These are phyloP conservation scores for Pocillopora grandis DNA, from an alignment of 92 coral and sea anemone genomes.

Conservation along the genomic window DNA sequence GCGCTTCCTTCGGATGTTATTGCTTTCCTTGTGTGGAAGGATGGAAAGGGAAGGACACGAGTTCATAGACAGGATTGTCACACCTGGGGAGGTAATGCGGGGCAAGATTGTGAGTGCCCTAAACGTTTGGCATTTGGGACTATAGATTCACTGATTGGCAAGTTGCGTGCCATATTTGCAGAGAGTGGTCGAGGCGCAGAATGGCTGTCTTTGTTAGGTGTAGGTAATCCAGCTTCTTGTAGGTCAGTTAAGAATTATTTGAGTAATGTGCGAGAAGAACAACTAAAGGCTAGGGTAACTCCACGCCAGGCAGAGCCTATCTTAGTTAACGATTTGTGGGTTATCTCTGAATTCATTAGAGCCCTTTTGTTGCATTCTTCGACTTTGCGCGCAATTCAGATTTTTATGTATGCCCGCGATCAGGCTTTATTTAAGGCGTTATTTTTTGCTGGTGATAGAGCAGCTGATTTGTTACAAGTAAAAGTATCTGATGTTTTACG, in stretches of 20 bases:
- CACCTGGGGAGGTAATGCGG: not conserved
- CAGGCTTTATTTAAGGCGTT: slow-evolving; percentile 29
- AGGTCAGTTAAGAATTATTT: slow-evolving; percentile 15
- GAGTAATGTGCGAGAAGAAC: slow-evolving; percentile 24
- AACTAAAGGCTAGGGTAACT: slow-evolving; percentile 21
- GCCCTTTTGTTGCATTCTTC: not conserved
- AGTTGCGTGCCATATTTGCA: slow-evolving; percentile 12
- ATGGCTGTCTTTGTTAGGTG: slow-evolving; percentile 1
- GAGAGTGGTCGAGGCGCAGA: slow-evolving; percentile 26
- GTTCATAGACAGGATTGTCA: slow-evolving; percentile 20
- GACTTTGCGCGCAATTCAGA: not conserved
- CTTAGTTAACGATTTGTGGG: slow-evolving; percentile 6
- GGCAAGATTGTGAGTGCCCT: slow-evolving; percentile 12
- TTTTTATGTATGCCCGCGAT: not conserved
- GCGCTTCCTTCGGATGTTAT: slow-evolving; percentile 30
- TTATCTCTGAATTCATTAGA: not conserved
- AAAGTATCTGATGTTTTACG: slow-evolving; percentile 2
- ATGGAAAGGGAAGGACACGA: slow-evolving; percentile 12
- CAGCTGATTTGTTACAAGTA: slow-evolving; percentile 20
- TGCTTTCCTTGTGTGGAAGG: slow-evolving; percentile 43
- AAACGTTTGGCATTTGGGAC: slow-evolving; percentile 34
- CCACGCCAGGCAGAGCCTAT: slow-evolving; percentile 36
- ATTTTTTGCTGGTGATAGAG: slow-evolving; percentile 27
- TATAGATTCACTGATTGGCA: slow-evolving; percentile 31
- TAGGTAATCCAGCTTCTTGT: slow-evolving; percentile 23